A percentile compares a stretch with the other conserved stretches of the same genome.
These are phyloP conservation scores for Clivina fossor DNA, from an alignment of 2,888 invertebrate genomes.

Conservation along the genomic window DNA sequence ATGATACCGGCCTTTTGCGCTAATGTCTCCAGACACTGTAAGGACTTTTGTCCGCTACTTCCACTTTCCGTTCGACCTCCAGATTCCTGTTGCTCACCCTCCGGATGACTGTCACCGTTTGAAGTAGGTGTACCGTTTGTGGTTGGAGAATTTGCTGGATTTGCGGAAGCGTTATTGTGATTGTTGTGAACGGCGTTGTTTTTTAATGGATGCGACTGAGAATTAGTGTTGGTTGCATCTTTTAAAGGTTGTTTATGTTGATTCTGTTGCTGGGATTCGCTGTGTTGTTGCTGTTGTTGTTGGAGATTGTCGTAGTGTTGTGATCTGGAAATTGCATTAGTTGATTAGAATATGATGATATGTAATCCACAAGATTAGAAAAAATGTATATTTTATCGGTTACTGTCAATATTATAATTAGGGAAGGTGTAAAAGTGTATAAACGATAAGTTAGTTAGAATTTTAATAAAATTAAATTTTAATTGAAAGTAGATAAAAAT, in stretches of 20 bases:
- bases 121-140: conserved; percentile 43
- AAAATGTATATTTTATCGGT: too few species aligned
- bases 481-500: too few species aligned
- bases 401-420: too few species aligned
- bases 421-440: too few species aligned
- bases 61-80: conserved; percentile 16
- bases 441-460: too few species aligned
- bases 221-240: conserved; percentile 51
- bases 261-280: conserved; percentile 56
- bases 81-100: conserved; percentile 30
- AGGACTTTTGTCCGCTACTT: conserved; percentile 52
- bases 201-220: conserved; percentile 25
- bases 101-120: conserved; percentile 45
- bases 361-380: too few species aligned
- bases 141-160: conserved; percentile 41
- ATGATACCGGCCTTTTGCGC: conserved; percentile 75
- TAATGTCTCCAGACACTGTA: conserved; percentile 71
- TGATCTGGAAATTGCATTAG: conserved; percentile 61
- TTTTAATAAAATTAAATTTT: too few species aligned
- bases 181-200: conserved; percentile 27
- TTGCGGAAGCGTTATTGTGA: conserved; percentile 47
- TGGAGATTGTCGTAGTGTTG: conserved; percentile 64
- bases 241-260: conserved; percentile 52
- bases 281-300: conserved; percentile 53
- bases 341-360: too few species aligned